A percentile compares a stretch with the other conserved stretches of the same genome.
These are phyloP conservation scores for Spinibarbus caldwelli DNA, from an alignment of 2,797 vertebrate species.

Conservation along the genomic window DNA sequence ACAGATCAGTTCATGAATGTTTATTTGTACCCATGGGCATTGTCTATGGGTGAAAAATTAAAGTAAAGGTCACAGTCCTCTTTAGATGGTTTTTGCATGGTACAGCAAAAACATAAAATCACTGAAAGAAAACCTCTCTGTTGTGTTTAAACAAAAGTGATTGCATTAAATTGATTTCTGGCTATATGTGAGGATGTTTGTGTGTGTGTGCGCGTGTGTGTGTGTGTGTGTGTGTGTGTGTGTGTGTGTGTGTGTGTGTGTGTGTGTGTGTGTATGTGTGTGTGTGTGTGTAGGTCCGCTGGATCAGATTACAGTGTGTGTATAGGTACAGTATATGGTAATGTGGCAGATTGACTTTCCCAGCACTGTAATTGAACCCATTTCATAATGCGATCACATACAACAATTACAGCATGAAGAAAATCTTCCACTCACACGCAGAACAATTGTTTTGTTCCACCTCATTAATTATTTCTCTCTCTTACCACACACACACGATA, in stretches of 20 bases:
- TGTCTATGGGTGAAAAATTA: background rate
- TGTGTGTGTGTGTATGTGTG: too few species aligned
- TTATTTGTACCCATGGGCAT: background rate
- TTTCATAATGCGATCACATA: constrained; percentile 65
- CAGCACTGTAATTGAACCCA: constrained; percentile 6
- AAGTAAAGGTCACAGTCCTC: background rate
- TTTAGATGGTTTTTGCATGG: background rate
- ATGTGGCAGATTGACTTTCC: constrained; percentile 32
- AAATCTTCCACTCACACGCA: background rate
- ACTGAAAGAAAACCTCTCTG: background rate
- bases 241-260: background rate
- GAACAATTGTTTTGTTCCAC: constrained; percentile 27
- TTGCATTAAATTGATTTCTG: background rate
- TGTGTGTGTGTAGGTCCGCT: background rate
- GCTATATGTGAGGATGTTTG: background rate
- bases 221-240: background rate
- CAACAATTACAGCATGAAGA: constrained; percentile 64
- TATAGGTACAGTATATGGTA: background rate
- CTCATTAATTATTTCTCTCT: background rate
- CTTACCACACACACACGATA: background rate
- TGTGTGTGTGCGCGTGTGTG: constrained; percentile 56
- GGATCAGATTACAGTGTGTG: background rate
- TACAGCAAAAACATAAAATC: background rate
- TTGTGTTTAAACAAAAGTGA: background rate
- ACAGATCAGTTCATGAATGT: background rate